Conservation (phyloP, 2,797 vertebrate genomes). For the Malacoctenus gilli region DNA sequence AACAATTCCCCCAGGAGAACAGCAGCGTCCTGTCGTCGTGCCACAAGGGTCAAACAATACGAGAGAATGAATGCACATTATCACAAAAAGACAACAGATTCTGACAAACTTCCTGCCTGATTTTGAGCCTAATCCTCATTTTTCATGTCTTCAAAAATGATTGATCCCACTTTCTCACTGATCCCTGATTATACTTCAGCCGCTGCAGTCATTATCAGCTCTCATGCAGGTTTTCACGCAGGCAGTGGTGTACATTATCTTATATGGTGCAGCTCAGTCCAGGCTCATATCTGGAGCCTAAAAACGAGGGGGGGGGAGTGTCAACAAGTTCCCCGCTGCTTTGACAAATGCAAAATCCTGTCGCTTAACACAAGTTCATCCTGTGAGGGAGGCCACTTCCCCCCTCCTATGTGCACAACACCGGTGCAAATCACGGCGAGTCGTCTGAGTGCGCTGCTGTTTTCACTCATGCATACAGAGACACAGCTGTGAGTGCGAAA, state of each 20-base stretch:
- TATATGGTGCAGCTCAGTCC: not conserved
- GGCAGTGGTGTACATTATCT: not conserved
- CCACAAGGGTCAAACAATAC: too few species aligned
- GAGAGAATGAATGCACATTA: too few species aligned
- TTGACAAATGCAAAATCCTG: slow-evolving; percentile 6
- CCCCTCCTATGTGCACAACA: slow-evolving; percentile 32
- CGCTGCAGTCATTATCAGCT: slow-evolving; percentile 17
- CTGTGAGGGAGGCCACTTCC: slow-evolving; percentile 29
- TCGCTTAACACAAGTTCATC: slow-evolving; percentile 33
- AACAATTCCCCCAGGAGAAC: too few species aligned
- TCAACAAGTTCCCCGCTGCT: slow-evolving; percentile 29
- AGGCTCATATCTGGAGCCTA: slow-evolving; percentile 8
- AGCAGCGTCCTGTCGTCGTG: too few species aligned
- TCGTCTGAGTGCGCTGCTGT: too few species aligned
- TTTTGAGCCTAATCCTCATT: slow-evolving; percentile 6
- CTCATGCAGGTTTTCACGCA: not conserved
- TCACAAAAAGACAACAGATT: too few species aligned
- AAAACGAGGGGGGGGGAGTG: slow-evolving; percentile 5
- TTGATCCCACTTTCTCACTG: slow-evolving; percentile 1
- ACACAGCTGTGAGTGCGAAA: slow-evolving; percentile 20
- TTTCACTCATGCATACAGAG: slow-evolving; percentile 37
- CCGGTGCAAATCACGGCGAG: too few species aligned
- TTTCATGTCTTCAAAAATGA: not conserved
- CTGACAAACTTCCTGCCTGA: too few species aligned
- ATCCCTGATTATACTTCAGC: slow-evolving; percentile 13